Conservation (phyloP, 2,113 vertebrate genomes). For the Lepus europaeus region DNA sequence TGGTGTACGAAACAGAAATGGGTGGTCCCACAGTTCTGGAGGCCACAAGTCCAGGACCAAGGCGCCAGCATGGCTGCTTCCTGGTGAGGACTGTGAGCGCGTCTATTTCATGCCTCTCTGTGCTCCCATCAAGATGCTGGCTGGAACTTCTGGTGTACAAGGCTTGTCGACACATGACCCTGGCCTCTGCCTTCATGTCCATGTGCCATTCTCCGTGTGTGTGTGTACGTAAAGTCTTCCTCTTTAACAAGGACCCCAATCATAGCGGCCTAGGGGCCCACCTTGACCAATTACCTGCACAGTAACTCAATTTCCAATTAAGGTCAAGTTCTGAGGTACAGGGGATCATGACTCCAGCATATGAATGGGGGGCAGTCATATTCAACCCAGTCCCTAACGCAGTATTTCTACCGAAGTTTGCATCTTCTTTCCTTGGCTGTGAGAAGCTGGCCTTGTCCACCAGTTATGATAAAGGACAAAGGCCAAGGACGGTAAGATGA, state of each 20-base stretch:
- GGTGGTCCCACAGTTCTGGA: background rate
- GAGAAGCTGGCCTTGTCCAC: background rate
- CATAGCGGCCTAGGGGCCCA: background rate
- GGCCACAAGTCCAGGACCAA: background rate
- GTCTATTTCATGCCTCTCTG: accelerated
- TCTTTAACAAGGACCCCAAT: background rate
- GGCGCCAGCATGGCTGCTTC: accelerated
- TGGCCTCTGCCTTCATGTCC: background rate
- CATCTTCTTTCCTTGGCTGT: background rate
- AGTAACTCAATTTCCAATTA: background rate
- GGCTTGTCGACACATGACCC: background rate
- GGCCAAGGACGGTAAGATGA: too few relatives aligned
- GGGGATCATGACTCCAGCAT: background rate
- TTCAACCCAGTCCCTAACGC: background rate
- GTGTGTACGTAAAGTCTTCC: background rate
- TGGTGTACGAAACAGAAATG: background rate
- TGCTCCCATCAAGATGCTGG: background rate
- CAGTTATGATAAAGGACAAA: background rate
- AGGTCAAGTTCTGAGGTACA: background rate
- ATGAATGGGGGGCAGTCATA: background rate
- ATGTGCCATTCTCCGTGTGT: background rate
- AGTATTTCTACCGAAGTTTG: accelerated
- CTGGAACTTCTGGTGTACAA: background rate
- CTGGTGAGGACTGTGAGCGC: background rate
- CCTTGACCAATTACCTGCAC: background rate